Percentiles rank a stretch among this genome's conserved stretches.
Conservation (phyloP, 23 tunicate species). For the Botrylloides violaceus region DNA sequence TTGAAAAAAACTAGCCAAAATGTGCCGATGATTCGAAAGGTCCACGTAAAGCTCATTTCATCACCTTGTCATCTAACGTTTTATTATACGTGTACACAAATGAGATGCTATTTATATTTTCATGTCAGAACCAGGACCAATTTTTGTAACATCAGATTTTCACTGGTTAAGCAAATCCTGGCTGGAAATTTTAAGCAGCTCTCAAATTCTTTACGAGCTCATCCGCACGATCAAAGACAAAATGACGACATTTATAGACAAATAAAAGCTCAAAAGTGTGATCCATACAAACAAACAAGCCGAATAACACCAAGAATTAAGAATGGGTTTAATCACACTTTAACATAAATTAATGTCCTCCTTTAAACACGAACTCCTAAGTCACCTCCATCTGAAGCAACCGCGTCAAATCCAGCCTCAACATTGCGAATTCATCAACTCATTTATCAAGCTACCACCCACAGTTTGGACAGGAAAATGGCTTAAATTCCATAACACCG, state of each 20-base stretch:
- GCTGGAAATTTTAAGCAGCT: neutral
- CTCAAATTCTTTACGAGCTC: neutral
- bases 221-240: neutral
- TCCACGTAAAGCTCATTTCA: too few species aligned
- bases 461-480: neutral
- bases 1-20: too few species aligned
- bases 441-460: slow-evolving; percentile 3
- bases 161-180: neutral
- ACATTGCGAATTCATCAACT: too few species aligned
- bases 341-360: neutral
- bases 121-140: too few species aligned
- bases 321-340: neutral
- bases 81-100: too few species aligned
- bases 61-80: too few species aligned
- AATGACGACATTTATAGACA: neutral
- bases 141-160: neutral
- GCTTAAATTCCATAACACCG: too few species aligned
- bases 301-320: neutral
- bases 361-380: neutral
- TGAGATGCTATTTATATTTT: too few species aligned
- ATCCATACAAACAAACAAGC: neutral
- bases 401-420: too few species aligned
- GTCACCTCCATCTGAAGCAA: neutral
- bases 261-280: neutral
- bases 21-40: too few species aligned